A percentile compares a stretch with the other conserved stretches of the same genome.
phyloP scores from a whole-genome alignment of 2,888 invertebrate species.

The Uloborus plumipes region DNA sequence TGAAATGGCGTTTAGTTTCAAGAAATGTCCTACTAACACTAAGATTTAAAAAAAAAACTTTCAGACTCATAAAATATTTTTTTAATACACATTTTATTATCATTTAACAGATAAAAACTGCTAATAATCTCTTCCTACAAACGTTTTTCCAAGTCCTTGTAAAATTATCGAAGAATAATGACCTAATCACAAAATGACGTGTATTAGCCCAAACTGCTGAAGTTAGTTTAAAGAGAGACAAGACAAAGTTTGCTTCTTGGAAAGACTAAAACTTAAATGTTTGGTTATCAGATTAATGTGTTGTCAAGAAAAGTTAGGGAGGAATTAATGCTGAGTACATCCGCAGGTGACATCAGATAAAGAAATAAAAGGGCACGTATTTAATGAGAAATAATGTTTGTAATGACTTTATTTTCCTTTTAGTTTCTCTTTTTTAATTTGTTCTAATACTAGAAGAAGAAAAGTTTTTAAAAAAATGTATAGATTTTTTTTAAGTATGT shows the following conservation, averaged over 20 bases:
- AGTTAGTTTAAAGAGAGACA: neutral
- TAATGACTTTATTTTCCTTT: too few species aligned
- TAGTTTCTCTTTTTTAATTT: too few species aligned
- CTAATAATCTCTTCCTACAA: too few species aligned
- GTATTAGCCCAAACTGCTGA: constrained; percentile 9
- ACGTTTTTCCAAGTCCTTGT: too few species aligned
- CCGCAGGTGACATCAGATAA: neutral
- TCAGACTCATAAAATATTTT: too few species aligned
- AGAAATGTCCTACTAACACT: too few species aligned
- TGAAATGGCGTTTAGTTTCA: too few species aligned
- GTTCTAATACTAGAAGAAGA: neutral
- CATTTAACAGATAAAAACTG: too few species aligned
- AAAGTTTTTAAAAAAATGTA: neutral
- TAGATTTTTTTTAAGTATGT: too few species aligned
- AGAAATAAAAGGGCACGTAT: neutral
- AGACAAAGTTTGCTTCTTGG: neutral
- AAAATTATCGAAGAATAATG: too few species aligned
- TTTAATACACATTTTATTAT: too few species aligned
- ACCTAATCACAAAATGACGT: constrained; percentile 4
- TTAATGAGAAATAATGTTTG: neutral
- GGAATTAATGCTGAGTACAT: neutral
- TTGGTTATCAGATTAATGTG: constrained; percentile 40
- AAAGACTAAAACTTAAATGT: neutral
- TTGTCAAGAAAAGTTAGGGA: constrained; percentile 40
- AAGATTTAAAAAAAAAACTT: too few species aligned